Conservation (phyloP, 2,113 vertebrate species). For the Sinocyclocheilus maitianheensis region DNA sequence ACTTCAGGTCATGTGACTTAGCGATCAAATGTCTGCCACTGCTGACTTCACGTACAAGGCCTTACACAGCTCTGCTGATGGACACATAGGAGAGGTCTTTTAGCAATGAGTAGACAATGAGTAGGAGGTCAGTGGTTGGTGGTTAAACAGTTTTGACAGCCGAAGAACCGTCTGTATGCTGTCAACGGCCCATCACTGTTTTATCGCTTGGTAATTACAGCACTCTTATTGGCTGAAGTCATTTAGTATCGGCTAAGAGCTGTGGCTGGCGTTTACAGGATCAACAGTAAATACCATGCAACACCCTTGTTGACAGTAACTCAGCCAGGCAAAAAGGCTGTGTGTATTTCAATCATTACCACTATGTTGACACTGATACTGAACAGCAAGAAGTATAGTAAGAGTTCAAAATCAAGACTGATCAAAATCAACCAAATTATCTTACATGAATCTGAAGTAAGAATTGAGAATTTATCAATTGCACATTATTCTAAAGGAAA, state of each 20-base stretch:
- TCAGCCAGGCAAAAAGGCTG: constrained; percentile 25
- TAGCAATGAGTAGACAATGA: background rate
- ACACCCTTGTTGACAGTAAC: constrained; percentile 21
- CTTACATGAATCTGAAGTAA: background rate
- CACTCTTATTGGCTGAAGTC: constrained; percentile 15
- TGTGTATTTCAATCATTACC: constrained; percentile 16
- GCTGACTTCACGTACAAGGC: background rate
- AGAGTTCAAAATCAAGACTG: background rate
- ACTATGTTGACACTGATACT: constrained; percentile 11
- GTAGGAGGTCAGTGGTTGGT: constrained; percentile 24
- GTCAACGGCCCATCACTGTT: constrained; percentile 17
- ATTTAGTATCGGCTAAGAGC: constrained; percentile 26
- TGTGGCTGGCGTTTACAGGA: constrained; percentile 21
- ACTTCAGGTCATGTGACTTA: constrained; percentile 6
- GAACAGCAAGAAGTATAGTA: background rate
- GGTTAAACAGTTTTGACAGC: constrained; percentile 21
- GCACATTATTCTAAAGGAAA: background rate
- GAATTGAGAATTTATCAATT: background rate
- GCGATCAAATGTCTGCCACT: background rate
- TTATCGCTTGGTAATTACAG: constrained; percentile 33
- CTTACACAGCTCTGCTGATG: background rate
- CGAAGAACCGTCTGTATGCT: constrained; percentile 9
- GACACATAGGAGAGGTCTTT: constrained; percentile 32
- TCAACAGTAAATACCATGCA: constrained; percentile 33
- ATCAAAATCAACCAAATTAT: background rate